phyloP scores from a whole-genome alignment of 1,140 invertebrate genomes.

The Eueides isabella region DNA sequence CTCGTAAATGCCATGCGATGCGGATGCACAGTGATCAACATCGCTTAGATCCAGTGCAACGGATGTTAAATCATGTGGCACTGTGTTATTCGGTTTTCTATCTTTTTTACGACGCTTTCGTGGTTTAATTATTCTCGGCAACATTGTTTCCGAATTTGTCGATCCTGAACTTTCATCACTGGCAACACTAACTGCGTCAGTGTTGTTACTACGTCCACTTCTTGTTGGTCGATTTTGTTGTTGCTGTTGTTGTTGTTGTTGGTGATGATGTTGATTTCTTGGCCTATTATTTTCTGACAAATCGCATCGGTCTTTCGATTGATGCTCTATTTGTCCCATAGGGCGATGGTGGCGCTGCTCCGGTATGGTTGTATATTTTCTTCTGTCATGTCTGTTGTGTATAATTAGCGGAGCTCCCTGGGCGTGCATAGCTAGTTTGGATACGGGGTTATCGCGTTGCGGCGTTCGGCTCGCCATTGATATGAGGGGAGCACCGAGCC shows the following conservation, averaged over 20 bases:
- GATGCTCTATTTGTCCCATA: conserved; percentile 54
- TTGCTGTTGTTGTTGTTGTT: conserved; percentile 64
- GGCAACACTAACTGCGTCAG: conserved; percentile 87
- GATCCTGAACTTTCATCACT: conserved; percentile 90
- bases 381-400: conserved; percentile 82
- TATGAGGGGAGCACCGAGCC: conserved; percentile 87
- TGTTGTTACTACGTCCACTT: conserved; percentile 78
- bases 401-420: conserved; percentile 90
- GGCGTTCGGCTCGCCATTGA: conserved; percentile 83
- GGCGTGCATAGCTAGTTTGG: conserved; percentile 88
- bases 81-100: conserved; percentile 85
- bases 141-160: conserved; percentile 88
- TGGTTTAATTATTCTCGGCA: conserved; percentile 94
- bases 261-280: conserved; percentile 69
- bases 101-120: conserved; percentile 95
- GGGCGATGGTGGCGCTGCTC: conserved; percentile 70
- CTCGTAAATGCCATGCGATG: conserved; percentile 67
- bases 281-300: conserved; percentile 61
- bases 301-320: conserved; percentile 60
- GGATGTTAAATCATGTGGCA: conserved; percentile 68
- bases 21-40: conserved; percentile 60
- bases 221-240: conserved; percentile 63
- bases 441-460: conserved; percentile 80
- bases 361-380: conserved; percentile 65
- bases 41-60: conserved; percentile 62